Percentiles rank a stretch among this genome's conserved stretches.
phyloP scores from a whole-genome alignment of 2,888 invertebrate species.

The Pristionchus entomophagus region DNA sequence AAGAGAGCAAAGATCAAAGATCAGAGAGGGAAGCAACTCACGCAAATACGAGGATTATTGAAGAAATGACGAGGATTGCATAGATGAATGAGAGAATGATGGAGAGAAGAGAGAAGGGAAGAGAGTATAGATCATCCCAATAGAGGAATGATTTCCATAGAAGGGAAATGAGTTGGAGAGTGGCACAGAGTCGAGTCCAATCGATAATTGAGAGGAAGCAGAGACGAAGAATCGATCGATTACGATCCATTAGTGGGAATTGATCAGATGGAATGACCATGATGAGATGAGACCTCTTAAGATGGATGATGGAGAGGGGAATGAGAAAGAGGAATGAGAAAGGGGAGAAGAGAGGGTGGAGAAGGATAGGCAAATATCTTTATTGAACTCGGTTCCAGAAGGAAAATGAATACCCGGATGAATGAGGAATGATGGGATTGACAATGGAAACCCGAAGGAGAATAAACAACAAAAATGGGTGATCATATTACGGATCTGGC shows the following conservation, averaged over 20 bases:
- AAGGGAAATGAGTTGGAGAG: background rate
- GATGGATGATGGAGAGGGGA: background rate
- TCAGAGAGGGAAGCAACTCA: background rate
- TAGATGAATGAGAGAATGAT: background rate
- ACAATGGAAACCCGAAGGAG: background rate
- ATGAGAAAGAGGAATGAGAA: background rate
- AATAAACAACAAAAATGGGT: background rate
- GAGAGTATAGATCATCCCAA: background rate
- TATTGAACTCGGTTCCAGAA: conserved; percentile 7
- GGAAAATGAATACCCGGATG: background rate
- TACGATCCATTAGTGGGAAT: conserved; percentile 38
- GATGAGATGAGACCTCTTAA: background rate
- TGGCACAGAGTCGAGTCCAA: conserved; percentile 21
- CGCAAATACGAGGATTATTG: background rate
- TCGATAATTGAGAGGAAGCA: conserved; percentile 22
- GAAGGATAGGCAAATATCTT: background rate
- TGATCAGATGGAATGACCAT: conserved; percentile 28
- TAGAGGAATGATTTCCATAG: background rate
- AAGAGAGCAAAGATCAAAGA: background rate
- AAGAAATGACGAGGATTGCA: background rate
- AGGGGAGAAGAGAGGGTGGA: background rate
- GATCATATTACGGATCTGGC: conserved; percentile 7
- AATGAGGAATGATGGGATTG: background rate
- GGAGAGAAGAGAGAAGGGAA: background rate
- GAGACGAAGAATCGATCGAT: conserved; percentile 13